Base-by-base conservation (phyloP, 1,140 invertebrate species). In the Zaprionus ornatus region DNA sequence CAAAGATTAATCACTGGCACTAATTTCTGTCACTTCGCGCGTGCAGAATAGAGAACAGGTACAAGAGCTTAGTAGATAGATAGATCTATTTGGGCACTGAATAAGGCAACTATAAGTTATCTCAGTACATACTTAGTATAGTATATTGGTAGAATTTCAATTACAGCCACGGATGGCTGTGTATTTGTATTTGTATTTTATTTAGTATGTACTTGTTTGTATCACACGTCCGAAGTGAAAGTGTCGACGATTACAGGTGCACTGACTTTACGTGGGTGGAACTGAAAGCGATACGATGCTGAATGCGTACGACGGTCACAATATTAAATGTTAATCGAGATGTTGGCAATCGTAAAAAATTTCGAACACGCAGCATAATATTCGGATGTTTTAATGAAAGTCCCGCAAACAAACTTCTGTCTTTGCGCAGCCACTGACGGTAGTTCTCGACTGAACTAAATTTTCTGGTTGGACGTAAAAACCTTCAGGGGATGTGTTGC, bases 361-460 rank as follows among this genome's bases (percentile, higher is more conserved):
- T 64, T 85, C 71, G 68, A 75, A 64, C 56, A 63, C 63, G 70
- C 71, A 60, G 52, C 77, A 73, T 71, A 74, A 70, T 70, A 72
- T 78, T 80, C 74, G 76, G 80, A 81, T 74, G 67, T 52, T 73
- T 80, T 80, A 80, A 74, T 73, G 76, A 85, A 82, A 83, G 79
- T 90, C 91, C 90, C 90, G 91, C 84, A 91, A 91, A 77, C 78
- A 80, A 91, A 83, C 83, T 82, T 86, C 73, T 87, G 84, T 87
- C 90, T 91, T 92, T 86, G 90, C 90, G 88, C 84, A 91, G 91
- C 82, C 84, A 92, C 87, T 91, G 90, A 91, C 84, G 82, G 91
- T 91, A 91, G 84, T 92, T 92, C 88, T 91, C 91, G 87, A 92
- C 87, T 92, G 91, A 92, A 91, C 91, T 85, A 80, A 82, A 91